Evolutionary conservation across 2,888 invertebrate genomes (phyloP), one percentile per base, ranked within the genome.

Genomic region (Andricus curvator): DNA sequence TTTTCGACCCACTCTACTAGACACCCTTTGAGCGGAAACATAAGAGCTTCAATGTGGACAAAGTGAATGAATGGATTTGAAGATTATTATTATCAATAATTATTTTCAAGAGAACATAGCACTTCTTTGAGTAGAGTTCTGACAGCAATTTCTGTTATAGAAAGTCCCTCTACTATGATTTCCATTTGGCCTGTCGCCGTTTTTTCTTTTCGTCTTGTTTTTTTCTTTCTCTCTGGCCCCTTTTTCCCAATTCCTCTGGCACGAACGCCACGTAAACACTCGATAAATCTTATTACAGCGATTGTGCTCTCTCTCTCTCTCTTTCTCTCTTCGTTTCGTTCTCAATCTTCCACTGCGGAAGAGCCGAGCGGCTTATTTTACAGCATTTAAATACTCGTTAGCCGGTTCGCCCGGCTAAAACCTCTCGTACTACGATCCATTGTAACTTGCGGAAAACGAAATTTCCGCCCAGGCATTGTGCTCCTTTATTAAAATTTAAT

Each of bases 351-450:
- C 79, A 82, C 80, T 81, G 84, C 82, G 82, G 83, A 84, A 85
- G 85, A 84, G 81, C 80, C 81, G 85, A 88, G 80, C 79, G 78
- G 84, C 84, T 87, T 84, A 85, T 86, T 86, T 84, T 85, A 78
- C 84, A 80, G 78, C 82, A 85, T 84, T 87, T 88, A 86, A 87
- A 87, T 88, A 86, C 85, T 85, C 80, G 83, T 88, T 86, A 85
- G 81, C 77, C 80, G 65, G 51, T 83, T 83, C 80, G 76, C 79
- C 68, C 80, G 60, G 41, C 48, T 68, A 77, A 74, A 74, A 74
- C 29, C 51, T 74, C 74, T 33, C 74, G 33, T 56, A 33, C 48
- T 56, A 41, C 62, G 65, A 48, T 66, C 76, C 78, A 68, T 86
- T 86, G 84, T 78, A 81, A 65, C 44, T 13, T 51, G 74, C 56